Conservation (phyloP, 1,140 invertebrate species). For the Caenorhabditis tropicalis region DNA sequence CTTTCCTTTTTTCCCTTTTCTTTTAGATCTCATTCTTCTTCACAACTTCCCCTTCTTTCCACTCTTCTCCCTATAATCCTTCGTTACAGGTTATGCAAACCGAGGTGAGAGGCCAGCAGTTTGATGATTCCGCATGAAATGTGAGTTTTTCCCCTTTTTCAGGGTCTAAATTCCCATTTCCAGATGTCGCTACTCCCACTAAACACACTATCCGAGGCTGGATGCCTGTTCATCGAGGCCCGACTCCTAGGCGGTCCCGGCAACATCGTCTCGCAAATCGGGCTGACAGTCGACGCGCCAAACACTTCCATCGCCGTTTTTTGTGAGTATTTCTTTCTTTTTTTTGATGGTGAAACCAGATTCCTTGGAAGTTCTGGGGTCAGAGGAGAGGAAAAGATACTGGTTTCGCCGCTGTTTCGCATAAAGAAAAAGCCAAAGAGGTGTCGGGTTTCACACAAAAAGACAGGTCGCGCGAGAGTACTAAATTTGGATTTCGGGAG, state of each 20-base stretch:
- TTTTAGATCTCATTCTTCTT: neutral
- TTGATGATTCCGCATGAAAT: constrained; percentile 23
- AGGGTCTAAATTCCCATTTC: neutral
- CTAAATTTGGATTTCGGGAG: neutral
- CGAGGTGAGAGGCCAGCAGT: neutral
- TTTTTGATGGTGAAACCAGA: neutral
- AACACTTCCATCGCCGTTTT: constrained; percentile 49
- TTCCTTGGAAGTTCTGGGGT: neutral
- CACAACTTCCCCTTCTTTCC: neutral
- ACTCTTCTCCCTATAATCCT: neutral
- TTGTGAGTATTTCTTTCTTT: constrained; percentile 44
- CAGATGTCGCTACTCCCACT: constrained; percentile 52
- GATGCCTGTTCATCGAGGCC: constrained; percentile 46
- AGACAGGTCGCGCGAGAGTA: neutral
- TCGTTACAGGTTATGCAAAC: constrained; percentile 16
- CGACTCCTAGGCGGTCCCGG: constrained; percentile 35
- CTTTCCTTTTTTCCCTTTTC: neutral
- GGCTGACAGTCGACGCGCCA: constrained; percentile 48
- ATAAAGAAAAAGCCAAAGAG: neutral
- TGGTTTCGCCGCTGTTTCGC: constrained; percentile 7
- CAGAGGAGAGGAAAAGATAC: neutral
- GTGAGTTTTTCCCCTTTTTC: neutral
- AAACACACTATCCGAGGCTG: constrained; percentile 43
- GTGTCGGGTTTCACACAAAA: constrained; percentile 27
- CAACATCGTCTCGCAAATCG: constrained; percentile 40